A percentile compares a stretch with the other conserved stretches of the same genome.
Conservation (phyloP, 53 echinoderm and acorn worm genomes). For the Antedon mediterranea region DNA sequence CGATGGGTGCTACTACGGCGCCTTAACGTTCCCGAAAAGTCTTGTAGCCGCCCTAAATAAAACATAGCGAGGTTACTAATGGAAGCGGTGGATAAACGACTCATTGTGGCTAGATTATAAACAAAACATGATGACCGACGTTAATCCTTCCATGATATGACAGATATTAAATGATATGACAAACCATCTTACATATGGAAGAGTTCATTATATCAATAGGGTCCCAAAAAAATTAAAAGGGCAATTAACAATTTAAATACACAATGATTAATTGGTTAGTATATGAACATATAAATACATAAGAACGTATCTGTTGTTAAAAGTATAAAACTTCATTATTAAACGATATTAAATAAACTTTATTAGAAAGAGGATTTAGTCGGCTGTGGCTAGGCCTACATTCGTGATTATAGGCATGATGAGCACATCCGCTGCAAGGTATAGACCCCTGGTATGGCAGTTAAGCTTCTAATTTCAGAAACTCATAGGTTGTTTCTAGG, state of each 20-base stretch:
- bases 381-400: not conserved
- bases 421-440: not conserved
- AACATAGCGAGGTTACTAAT: conserved; percentile 35
- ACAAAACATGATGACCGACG: not conserved
- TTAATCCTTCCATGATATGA: not conserved
- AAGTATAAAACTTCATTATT: not conserved
- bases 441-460: not conserved
- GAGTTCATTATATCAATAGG: not conserved
- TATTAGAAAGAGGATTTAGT: not conserved
- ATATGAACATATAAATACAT: not conserved
- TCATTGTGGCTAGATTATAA: not conserved
- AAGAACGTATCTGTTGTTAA: not conserved
- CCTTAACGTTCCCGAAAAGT: conserved; percentile 59
- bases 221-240: not conserved
- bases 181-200: not conserved
- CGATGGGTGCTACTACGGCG: conserved; percentile 37
- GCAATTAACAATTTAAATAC: not conserved
- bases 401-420: too few relatives aligned
- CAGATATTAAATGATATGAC: not conserved
- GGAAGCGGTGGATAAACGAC: conserved; percentile 18
- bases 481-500: not conserved
- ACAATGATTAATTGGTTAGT: not conserved
- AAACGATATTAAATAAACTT: not conserved
- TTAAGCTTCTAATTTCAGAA: not conserved
- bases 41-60: conserved; percentile 45